Evolutionary conservation across 2,888 invertebrate genomes (phyloP).

Genomic region (Erannis defoliaria): DNA sequence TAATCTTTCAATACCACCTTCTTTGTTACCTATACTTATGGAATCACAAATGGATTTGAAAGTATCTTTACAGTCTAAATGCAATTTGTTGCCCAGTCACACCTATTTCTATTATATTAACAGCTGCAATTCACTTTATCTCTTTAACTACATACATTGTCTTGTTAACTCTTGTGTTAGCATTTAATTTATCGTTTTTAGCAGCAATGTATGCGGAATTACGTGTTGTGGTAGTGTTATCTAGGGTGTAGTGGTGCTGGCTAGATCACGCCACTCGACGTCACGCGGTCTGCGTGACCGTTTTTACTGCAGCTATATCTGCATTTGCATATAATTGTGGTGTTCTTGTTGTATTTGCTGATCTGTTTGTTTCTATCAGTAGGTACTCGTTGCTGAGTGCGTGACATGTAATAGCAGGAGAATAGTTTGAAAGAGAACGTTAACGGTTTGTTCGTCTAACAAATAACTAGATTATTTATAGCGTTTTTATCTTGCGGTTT

Average conservation of each 20-base stretch:
- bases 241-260: not conserved
- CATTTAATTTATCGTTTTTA: not conserved
- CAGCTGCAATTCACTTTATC: not conserved
- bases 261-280: slow-evolving; percentile 45
- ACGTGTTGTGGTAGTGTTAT: not conserved
- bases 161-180: not conserved
- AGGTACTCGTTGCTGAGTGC: slow-evolving; percentile 12
- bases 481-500: not conserved
- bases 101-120: slow-evolving; percentile 23
- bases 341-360: slow-evolving; percentile 39
- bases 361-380: slow-evolving; percentile 36
- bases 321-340: slow-evolving; percentile 44
- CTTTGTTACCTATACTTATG: slow-evolving; percentile 7
- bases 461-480: not conserved
- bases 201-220: slow-evolving; percentile 19
- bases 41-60: slow-evolving; percentile 33
- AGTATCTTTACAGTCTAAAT: slow-evolving; percentile 31
- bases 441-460: not conserved
- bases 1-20: slow-evolving; percentile 4
- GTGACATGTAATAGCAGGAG: slow-evolving; percentile 17
- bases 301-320: slow-evolving; percentile 37
- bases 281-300: slow-evolving; percentile 42
- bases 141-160: not conserved
- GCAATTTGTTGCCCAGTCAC: slow-evolving; percentile 35
- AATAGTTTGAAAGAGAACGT: slow-evolving; percentile 1